Evolutionary conservation across 2,797 vertebrate genomes (phyloP), one percentile per base, ranked within the genome.

Genomic region (Aratinga solstitialis): DNA sequence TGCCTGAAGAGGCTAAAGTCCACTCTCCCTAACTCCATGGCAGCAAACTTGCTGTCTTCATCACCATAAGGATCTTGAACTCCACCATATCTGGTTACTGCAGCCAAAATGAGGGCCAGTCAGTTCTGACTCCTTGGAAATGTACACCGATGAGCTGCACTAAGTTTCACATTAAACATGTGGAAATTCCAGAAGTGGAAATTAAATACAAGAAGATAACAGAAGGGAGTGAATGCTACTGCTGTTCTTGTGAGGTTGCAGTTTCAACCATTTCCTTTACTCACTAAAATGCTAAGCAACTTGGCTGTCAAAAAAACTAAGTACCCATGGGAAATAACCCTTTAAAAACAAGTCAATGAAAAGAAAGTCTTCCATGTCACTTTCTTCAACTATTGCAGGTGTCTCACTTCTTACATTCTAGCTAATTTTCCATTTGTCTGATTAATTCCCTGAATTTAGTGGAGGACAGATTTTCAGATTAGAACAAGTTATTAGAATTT

Each of bases 401-500:
- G 34, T 68, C 1, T 50, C 40, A 48, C 3, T 67, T 14, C 13
- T 79, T 68, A 36, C 51, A 40, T 62, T 75, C 51, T 69, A 43
- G 10, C 2, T 76, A 48, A 51, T 93, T 92, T 96, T 81, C 50
- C 22, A 14, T 90, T 82, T 74, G 24, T 68, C 38, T 88, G 62
- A 73, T 24, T 77, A 72, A 79, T 65, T 67, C 45, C 13, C 61
- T 68, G 58, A 82, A 79, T 76, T 69, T 62, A 4, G 12, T 62
- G 7, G 47, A 50, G 54, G n/a, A 24, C 6, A 63, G 15, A 34
- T 84, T 84, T 84, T 10, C 43, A 29, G 27, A 73, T 66, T 72
- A 79, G 69, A 90, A 43, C 10, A 72, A 72, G 21, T 62, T 84
- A 53, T 54, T 82, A 73, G 36, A 90, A 66, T 84, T 87, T 77